Base-by-base conservation (phyloP, 2,888 invertebrate species). In the Drosophila silvestris region DNA sequence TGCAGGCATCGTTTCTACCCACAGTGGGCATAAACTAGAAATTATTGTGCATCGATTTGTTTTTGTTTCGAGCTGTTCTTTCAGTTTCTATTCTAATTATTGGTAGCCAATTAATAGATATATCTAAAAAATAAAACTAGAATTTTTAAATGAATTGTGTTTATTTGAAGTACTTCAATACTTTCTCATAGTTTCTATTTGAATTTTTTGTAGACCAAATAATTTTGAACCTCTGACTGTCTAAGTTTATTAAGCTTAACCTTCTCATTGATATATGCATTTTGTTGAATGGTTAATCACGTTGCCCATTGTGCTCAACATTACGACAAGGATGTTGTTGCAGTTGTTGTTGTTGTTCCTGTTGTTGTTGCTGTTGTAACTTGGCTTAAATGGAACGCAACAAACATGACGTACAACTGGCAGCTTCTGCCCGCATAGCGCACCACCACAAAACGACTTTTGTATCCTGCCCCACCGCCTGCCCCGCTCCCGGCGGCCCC, bases 361-460 rank as follows among this genome's bases (percentile, higher is more conserved):
- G 32, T 1, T 26, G 61, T 59, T 62, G 47, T 32, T 62, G 60
- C 58, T 33, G 64, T 65, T 72, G 75, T 73, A 72, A 64, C 69
- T 73, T 79, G 83, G 74, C 65, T 79, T 85, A 79, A 90, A 75
- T 59, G 74, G 54, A 68, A 62, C 51, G 53, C 56, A 35, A 63
- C 26, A 73, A 74, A 90, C 87, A 90, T 87, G 91, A 90, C 82
- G 74, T 83, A 79, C 84, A 77, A 66, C 66, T 73, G 74, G 83
- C 81, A 73, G 74, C 76, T 72, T 56, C 56, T 54, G 88, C 90
- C 89, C 85, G 89, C 90, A 85, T 85, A 90, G 77, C 68, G 80
- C 75, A 82, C 72, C 79, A 72, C 56, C 60, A 65, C 54, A 58
- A 73, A 76, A 69, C 78, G 70, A 76, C 89, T 82, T 71, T 70